Evolutionary conservation across 2,113 vertebrate genomes (phyloP).

Genomic region (Gracilinanus agilis): DNA sequence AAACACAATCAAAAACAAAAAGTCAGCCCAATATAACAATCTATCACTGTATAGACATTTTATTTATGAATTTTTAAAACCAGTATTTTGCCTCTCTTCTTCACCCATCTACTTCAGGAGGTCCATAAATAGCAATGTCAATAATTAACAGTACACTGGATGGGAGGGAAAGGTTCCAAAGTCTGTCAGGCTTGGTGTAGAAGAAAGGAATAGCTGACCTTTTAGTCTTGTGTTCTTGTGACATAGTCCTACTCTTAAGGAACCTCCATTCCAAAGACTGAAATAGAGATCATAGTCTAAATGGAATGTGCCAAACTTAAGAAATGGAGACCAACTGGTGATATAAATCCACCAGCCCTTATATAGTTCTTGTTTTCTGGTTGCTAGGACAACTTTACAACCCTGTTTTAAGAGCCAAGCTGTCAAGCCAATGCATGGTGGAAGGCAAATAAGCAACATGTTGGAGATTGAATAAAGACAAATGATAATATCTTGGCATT

Average conservation of each 20-base stretch:
- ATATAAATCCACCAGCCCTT: background rate
- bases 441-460: background rate
- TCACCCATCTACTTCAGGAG: background rate
- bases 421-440: slow-evolving; percentile 1
- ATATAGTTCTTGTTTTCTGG: slow-evolving; percentile 23
- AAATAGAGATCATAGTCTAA: slow-evolving; percentile 37
- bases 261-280: slow-evolving; percentile 51
- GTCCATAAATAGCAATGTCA: background rate
- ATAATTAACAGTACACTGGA: slow-evolving; percentile 47
- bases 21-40: background rate
- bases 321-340: slow-evolving; percentile 20
- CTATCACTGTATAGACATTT: background rate
- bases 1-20: background rate
- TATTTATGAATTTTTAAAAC: background rate
- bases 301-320: background rate
- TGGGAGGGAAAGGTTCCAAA: slow-evolving; percentile 11
- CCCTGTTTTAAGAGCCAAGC: slow-evolving; percentile 11
- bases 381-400: slow-evolving; percentile 30
- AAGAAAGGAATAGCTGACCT: slow-evolving; percentile 20
- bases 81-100: background rate
- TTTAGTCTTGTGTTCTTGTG: background rate
- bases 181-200: background rate
- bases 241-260: background rate
- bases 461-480: background rate
- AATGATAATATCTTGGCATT: background rate